A percentile compares a stretch with the other conserved stretches of the same genome.
Conservation (phyloP, 2,113 vertebrate genomes). For the Engraulis encrasicolus region DNA sequence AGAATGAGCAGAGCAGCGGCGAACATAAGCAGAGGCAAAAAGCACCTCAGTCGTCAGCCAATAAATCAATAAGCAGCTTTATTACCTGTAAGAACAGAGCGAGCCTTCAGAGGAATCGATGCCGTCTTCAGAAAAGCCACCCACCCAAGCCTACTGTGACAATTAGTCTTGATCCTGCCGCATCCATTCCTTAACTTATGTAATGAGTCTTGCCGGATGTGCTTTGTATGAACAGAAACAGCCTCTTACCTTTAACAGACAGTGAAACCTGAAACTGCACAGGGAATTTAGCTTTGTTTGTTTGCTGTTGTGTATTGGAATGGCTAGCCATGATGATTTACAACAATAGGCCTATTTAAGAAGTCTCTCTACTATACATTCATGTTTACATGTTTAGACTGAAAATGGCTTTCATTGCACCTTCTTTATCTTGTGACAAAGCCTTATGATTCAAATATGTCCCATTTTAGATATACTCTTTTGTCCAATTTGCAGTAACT, state of each 20-base stretch:
- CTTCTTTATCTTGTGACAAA: no score
- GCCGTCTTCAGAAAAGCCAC: slow-evolving; percentile 51
- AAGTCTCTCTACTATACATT: background rate
- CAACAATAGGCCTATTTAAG: background rate
- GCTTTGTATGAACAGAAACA: slow-evolving; percentile 70
- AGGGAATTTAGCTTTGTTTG: slow-evolving; percentile 57
- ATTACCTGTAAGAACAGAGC: slow-evolving; percentile 78
- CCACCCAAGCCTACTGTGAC: slow-evolving; percentile 54
- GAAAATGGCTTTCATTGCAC: no score
- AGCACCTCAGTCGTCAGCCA: slow-evolving; percentile 66
- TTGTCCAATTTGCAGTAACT: no score
- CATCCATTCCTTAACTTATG: slow-evolving; percentile 71
- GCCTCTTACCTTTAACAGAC: slow-evolving; percentile 69
- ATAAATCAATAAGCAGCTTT: slow-evolving; percentile 79
- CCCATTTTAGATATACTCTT: no score
- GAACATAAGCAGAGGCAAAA: slow-evolving; percentile 61
- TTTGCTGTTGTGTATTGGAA: slow-evolving; percentile 15
- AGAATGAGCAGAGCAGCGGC: slow-evolving; percentile 47
- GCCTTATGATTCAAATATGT: no score
- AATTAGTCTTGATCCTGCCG: slow-evolving; percentile 61
- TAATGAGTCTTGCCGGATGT: slow-evolving; percentile 68
- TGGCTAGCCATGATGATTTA: background rate
- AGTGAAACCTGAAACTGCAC: slow-evolving; percentile 62
- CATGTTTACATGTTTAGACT: background rate
- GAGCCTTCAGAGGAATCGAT: slow-evolving; percentile 72